Evolutionary conservation across 2,797 vertebrate genomes (phyloP), one percentile per base, ranked within the genome.

Genomic region (Cynodonichthys magdalenae): DNA sequence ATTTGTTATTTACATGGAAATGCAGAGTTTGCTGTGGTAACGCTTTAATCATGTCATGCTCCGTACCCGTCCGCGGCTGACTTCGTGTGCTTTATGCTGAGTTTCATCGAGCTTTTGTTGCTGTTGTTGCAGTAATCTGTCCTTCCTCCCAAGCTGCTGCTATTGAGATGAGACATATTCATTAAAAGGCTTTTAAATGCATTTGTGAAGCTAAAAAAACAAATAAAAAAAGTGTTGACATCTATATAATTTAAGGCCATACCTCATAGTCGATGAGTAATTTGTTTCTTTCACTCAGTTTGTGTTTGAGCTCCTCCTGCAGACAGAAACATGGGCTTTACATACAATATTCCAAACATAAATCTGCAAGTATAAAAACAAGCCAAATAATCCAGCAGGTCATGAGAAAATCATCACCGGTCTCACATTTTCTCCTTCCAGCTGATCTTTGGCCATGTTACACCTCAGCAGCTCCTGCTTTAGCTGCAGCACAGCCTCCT

Each of bases 401-500:
- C 59, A 66, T 75, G 75, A 0, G 60, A 74, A 81, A 84, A 74
- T 77, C 66, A 82, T 81, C 56, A 55, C 72, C 63, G 58, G 62
- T 91, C 97, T 95, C 87, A 99, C 98, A 1, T 96, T 98, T 85
- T 98, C 96, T 79, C 95, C 96, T 79, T 94, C 93, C 59, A 99
- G 87, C 74, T 99, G 96, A 80, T 99, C 98, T 90, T 94, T 97
- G 92, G 95, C 93, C 96, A 99, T 98, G 84, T 90, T 96, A 65
- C 94, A 92, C 80, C 98, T 93, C 84, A 99, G 93, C 62, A 99
- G 90, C 63, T 99, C 97, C 88, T 99, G 98, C 90, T 99, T 99
- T 41, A 99, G 92, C 88, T 98, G 96, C 86, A 99, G 95, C 29
- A 99, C 95, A 1, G 94, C 85, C 7, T 94, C 90, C 19, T 99